Conservation (phyloP, 37 sponge, comb jelly and placozoan species). For the Halisarca cf. caerulea region DNA sequence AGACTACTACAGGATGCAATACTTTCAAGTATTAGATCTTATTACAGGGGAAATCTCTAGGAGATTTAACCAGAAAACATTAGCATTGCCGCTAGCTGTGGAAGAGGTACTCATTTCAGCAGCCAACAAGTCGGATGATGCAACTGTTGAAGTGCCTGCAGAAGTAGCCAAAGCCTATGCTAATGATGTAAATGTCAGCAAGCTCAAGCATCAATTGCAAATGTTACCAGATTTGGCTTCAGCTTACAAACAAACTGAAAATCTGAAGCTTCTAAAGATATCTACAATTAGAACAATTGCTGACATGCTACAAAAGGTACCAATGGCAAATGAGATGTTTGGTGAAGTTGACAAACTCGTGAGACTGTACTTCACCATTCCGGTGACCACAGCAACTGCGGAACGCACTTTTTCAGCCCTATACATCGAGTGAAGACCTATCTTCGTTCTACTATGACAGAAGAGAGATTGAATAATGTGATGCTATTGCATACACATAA, state of each 20-base stretch:
- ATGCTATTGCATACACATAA: conserved; percentile 3
- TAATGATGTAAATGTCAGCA: conserved; percentile 31
- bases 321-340: conserved; percentile 34
- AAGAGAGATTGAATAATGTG: conserved; percentile 29
- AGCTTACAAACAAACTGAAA: too few relatives aligned
- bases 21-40: conserved; percentile 29
- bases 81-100: conserved; percentile 8
- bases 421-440: conserved; percentile 47
- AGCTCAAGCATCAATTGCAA: background rate
- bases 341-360: conserved; percentile 41
- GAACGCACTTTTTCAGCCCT: conserved; percentile 61
- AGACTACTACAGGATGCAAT: conserved; percentile 31
- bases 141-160: background rate
- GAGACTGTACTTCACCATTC: conserved; percentile 68
- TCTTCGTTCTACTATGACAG: conserved; percentile 57
- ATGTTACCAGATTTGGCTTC: conserved; percentile 2
- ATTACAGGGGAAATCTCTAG: conserved; percentile 23
- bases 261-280: background rate
- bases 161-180: conserved; percentile 26
- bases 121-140: conserved; percentile 5
- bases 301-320: background rate
- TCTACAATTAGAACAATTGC: background rate
- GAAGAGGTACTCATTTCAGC: conserved; percentile 10
- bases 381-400: conserved; percentile 68
- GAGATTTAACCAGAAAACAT: conserved; percentile 26